Conservation (phyloP, 2,113 vertebrate genomes). For the Pyrgilauda ruficollis region DNA sequence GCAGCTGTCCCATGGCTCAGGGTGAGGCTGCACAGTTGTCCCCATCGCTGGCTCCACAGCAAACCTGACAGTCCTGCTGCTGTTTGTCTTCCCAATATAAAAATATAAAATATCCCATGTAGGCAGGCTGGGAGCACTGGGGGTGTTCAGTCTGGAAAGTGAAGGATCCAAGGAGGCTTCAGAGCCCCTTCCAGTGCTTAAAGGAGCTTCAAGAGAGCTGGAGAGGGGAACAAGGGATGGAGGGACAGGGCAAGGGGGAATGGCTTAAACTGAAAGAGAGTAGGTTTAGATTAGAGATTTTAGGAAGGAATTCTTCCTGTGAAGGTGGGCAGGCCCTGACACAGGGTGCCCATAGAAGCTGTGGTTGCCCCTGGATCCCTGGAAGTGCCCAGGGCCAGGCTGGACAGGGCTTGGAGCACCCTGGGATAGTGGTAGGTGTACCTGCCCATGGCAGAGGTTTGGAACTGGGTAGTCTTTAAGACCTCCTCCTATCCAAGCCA, state of each 20-base stretch:
- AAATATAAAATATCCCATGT: background rate
- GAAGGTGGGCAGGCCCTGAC: background rate
- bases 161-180: background rate
- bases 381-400: background rate
- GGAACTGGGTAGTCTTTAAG: background rate
- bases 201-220: background rate
- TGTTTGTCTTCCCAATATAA: background rate
- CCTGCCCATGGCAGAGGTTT: background rate
- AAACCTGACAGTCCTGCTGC: background rate
- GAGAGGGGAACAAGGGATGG: background rate
- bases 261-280: background rate
- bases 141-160: background rate
- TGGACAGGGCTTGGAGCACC: accelerated
- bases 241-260: background rate
- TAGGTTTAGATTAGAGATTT: background rate
- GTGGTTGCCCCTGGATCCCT: background rate
- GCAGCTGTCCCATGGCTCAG: accelerated
- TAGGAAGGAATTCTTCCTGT: background rate
- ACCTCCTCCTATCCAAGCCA: background rate
- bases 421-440: background rate
- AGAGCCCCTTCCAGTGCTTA: background rate
- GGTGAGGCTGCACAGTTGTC: background rate
- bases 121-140: background rate
- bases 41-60: background rate
- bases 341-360: background rate